Evolutionary conservation across 2,113 vertebrate species (phyloP).

Genomic region (Cyanoramphus novaezelandiae): DNA sequence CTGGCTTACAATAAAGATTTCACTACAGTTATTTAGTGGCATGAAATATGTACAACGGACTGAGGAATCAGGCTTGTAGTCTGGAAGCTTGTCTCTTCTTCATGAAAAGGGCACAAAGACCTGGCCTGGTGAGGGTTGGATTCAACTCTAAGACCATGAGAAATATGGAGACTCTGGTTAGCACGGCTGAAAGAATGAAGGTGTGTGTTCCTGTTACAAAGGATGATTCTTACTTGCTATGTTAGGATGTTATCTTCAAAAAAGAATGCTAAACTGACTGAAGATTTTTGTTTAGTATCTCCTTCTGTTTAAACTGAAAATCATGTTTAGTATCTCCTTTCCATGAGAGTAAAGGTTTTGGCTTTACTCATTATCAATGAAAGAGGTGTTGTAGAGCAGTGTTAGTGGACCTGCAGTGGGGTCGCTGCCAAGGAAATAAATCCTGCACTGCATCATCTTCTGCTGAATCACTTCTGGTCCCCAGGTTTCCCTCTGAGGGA

Average conservation of each 20-base stretch:
- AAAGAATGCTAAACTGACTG: neutral
- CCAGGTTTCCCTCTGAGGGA: neutral
- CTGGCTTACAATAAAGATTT: neutral
- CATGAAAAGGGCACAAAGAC: neutral
- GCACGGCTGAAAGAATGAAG: neutral
- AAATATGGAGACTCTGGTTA: neutral
- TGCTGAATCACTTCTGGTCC: constrained; percentile 41
- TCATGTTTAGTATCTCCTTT: neutral
- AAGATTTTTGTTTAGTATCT: neutral
- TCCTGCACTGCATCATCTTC: neutral
- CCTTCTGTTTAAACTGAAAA: neutral
- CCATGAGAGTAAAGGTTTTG: neutral
- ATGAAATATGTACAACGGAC: neutral
- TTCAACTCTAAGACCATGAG: neutral
- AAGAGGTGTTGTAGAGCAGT: neutral
- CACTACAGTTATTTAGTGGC: neutral
- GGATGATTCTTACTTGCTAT: neutral
- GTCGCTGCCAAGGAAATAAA: neutral
- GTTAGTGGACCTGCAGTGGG: neutral
- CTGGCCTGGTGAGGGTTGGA: neutral
- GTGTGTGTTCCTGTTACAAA: neutral
- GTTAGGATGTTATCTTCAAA: neutral
- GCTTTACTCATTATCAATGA: neutral
- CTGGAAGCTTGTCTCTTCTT: neutral
- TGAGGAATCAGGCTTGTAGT: neutral